Evolutionary conservation across 1,140 invertebrate genomes (phyloP), one percentile per base, ranked within the genome.

Genomic region (Globodera rostochiensis): DNA sequence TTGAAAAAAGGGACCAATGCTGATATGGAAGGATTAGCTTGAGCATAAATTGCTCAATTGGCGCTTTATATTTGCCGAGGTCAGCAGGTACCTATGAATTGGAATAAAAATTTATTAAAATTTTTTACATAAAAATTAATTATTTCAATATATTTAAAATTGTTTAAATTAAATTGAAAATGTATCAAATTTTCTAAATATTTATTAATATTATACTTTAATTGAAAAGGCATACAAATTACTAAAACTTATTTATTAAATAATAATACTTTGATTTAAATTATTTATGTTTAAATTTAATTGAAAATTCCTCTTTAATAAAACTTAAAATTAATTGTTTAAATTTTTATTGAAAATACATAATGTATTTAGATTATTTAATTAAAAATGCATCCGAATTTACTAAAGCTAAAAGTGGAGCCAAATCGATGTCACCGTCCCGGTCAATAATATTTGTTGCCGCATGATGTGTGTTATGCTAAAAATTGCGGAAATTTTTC

Each of bases 381-480:
- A 47, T 6, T 15, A 79, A 49, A 25, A 15, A 6, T n/a, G n/a
- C 25, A 25, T 25, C 15, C 5, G 6, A 45, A 46, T 49, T 78
- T 69, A 87, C 87, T 71, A 88, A 66, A 3, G 88, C 88, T 49
- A 89, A 70, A 13, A 89, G 80, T 15, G 88, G 88, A 11, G 88
- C 81, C 53, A 89, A 75, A 77, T 89, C 88, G 78, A 89, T 89
- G 71, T 89, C 88, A 45, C 84, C 87, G 74, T 89, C 87, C 21
- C 87, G 85, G 60, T 90, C 88, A 71, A 89, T 84, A 19, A 90
- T 81, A 70, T 89, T 89, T n/a, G 88, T 90, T 53, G 88, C 86
- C 47, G 88, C 88, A 57, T 89, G 88, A 74, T 89, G 88, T 15
- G 83, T 85, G 77, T 89, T 89, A 75, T 89, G 88, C 81, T 78